Conservation (phyloP, 2,797 vertebrate genomes). For the Rhincodon typus region DNA sequence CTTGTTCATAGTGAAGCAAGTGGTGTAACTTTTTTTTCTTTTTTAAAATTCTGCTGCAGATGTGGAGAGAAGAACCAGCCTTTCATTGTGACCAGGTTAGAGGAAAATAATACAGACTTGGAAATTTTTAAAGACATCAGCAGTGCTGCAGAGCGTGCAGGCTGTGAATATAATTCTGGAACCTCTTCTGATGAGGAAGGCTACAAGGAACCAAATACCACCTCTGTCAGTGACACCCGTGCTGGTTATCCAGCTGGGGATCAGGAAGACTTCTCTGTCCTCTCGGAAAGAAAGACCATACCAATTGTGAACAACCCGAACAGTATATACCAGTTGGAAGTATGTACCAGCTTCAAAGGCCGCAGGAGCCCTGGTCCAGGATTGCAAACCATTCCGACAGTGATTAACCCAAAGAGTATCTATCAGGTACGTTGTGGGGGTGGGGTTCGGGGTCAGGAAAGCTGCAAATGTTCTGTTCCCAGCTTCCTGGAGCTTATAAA, state of each 20-base stretch:
- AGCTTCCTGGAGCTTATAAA: neutral
- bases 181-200: constrained; percentile 76
- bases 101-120: constrained; percentile 49
- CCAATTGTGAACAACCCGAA: constrained; percentile 22
- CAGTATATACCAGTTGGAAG: neutral
- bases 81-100: constrained; percentile 71
- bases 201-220: constrained; percentile 44
- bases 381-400: constrained; percentile 76
- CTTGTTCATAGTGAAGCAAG: neutral
- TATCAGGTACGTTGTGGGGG: constrained; percentile 68
- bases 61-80: constrained; percentile 80
- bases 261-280: neutral
- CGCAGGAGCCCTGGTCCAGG: constrained; percentile 62
- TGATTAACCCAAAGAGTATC: constrained; percentile 90
- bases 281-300: neutral
- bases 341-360: constrained; percentile 46
- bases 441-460: too few relatives aligned
- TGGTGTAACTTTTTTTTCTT: too few relatives aligned
- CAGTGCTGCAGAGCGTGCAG: constrained; percentile 71
- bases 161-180: constrained; percentile 61
- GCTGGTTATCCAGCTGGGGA: neutral
- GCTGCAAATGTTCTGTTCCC: too few relatives aligned
- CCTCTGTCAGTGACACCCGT: too few relatives aligned
- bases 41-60: constrained; percentile 50
- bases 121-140: constrained; percentile 73